Percentiles rank a stretch among this genome's conserved stretches.
These are phyloP conservation scores for Hirtodrosophila histrioides DNA, from an alignment of 2,888 invertebrate species.

Conservation along the genomic window DNA sequence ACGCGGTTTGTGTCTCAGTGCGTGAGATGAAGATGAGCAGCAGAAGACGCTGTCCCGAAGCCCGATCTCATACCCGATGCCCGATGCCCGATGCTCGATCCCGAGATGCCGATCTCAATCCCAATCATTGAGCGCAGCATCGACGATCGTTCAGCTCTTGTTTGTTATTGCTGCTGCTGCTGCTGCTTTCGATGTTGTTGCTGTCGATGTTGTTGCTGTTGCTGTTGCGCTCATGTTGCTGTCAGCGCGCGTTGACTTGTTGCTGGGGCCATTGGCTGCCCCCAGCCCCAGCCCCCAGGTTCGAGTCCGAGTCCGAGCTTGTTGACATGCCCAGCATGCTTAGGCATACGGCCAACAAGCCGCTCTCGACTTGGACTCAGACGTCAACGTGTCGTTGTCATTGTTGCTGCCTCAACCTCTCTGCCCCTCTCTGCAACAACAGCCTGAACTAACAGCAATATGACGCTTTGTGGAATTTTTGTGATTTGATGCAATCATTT, in stretches of 20 bases:
- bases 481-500: slow-evolving; percentile 47
- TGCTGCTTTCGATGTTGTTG: slow-evolving; percentile 39
- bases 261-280: slow-evolving; percentile 48
- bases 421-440: not conserved
- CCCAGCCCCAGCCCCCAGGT: slow-evolving; percentile 21
- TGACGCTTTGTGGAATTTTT: slow-evolving; percentile 18
- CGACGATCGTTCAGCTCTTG: no score
- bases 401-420: not conserved
- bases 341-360: slow-evolving; percentile 60
- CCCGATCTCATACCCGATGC: slow-evolving; percentile 23
- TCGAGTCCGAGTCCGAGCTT: slow-evolving; percentile 45
- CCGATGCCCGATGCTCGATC: slow-evolving; percentile 41
- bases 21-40: slow-evolving; percentile 73
- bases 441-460: not conserved
- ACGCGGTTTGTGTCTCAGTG: slow-evolving; percentile 64
- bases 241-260: slow-evolving; percentile 76
- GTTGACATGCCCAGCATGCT: slow-evolving; percentile 82
- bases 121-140: slow-evolving; percentile 60
- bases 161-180: slow-evolving; percentile 38
- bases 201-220: slow-evolving; percentile 35
- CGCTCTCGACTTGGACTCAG: slow-evolving; percentile 50
- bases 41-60: slow-evolving; percentile 27
- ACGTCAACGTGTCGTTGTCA: slow-evolving; percentile 71
- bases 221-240: slow-evolving; percentile 79
- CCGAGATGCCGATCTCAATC: slow-evolving; percentile 63